A percentile compares a stretch with the other conserved stretches of the same genome.
Conservation (phyloP, 2,797 vertebrate genomes). For the Morelia viridis region DNA sequence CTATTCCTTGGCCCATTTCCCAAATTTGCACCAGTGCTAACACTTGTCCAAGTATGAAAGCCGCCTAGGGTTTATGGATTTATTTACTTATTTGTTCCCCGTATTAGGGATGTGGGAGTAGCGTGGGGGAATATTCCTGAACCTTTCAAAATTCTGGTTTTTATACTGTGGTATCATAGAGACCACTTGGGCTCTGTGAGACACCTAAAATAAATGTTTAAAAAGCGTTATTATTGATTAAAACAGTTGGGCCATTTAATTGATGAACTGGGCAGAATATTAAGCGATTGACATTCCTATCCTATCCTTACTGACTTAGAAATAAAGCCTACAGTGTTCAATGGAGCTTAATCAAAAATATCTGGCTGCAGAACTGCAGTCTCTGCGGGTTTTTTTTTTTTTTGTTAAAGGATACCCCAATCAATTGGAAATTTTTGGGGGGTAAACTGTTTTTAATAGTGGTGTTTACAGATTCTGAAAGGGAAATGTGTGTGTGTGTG, state of each 20-base stretch:
- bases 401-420: not conserved
- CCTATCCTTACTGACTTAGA: not conserved
- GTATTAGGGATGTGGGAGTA: constrained; percentile 24
- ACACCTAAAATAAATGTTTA: not conserved
- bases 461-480: not conserved
- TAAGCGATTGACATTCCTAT: not conserved
- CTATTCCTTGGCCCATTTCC: constrained; percentile 54
- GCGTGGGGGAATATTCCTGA: not conserved
- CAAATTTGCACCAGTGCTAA: constrained; percentile 45
- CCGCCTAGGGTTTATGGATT: constrained; percentile 1
- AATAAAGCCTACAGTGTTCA: not conserved
- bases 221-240: not conserved
- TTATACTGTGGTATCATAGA: not conserved
- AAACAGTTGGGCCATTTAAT: not conserved
- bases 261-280: not conserved
- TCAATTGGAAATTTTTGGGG: not conserved
- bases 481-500: not conserved
- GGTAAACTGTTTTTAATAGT: not conserved
- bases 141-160: not conserved
- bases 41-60: constrained; percentile 34
- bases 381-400: not conserved
- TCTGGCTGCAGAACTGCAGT: not conserved
- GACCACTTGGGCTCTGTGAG: not conserved
- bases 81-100: constrained; percentile 13
- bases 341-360: not conserved